Evolutionary conservation across 2,797 vertebrate genomes (phyloP), one percentile per base, ranked within the genome.

Genomic region (Gastrophryne carolinensis): DNA sequence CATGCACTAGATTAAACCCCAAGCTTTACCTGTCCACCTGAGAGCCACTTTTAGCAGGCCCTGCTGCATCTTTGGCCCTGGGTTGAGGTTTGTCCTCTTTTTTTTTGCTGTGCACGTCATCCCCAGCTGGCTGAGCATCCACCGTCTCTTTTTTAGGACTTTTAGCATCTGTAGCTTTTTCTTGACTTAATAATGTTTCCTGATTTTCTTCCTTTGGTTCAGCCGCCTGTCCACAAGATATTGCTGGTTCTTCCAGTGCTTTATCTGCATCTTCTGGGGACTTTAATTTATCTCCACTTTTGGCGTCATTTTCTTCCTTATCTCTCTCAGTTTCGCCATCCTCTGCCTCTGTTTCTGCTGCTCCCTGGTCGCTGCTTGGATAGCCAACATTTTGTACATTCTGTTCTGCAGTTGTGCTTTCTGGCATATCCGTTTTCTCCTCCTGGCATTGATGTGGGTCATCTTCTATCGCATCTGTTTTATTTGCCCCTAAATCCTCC

Each of bases 1-100:
- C n/a, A n/a, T n/a, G n/a, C n/a, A n/a, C n/a, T n/a, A n/a, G n/a
- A n/a, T n/a, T n/a, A n/a, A n/a, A n/a, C n/a, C n/a, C n/a, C n/a
- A n/a, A n/a, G 47, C 11, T 9, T 74, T 74, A 74, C 72, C 72
- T 66, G 19, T 35, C 29, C 29, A 53, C 35, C 17, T 24, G 37
- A 21, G 13, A 30, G 12, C 21, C 12, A 15, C 15, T 10, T 1
- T 34, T 26, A 34, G 4, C 17, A 49, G 30, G 15, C 11, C 56
- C 61, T 44, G 50, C 12, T 23, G 10, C 56, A 27, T 47, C 9
- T 58, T 54, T 34, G 27, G 27, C 39, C 26, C 19, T 17, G 12
- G 13, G 5, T 32, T 41, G 61, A 24, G n/a, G 17, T 23, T 15
- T 2, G 26, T 49, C 26, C 21, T 65, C 34, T 17, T n/a, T 32